Evolutionary conservation across 2,797 vertebrate species (phyloP).

Genomic region (Taeniopygia guttata): DNA sequence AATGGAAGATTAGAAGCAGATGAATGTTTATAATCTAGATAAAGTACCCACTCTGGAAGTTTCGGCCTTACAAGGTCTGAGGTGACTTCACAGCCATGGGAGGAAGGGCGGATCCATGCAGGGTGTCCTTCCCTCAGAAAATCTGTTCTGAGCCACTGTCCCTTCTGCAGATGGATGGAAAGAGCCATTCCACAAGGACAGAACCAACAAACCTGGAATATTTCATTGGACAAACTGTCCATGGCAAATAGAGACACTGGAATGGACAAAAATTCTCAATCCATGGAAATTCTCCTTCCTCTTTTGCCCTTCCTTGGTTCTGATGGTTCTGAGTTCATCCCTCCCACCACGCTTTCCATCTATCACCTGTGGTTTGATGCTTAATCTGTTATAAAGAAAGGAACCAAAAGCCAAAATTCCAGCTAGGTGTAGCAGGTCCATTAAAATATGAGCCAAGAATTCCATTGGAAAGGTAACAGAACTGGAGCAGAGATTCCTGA

Average conservation of each 20-base stretch:
- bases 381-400: background rate
- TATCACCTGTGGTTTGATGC: background rate
- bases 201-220: background rate
- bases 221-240: background rate
- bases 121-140: background rate
- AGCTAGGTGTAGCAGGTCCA: background rate
- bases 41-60: background rate
- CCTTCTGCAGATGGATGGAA: background rate
- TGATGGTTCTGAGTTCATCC: background rate
- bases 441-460: background rate
- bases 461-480: background rate
- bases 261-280: background rate
- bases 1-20: background rate
- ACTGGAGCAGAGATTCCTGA: background rate
- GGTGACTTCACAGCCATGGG: background rate
- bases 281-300: background rate
- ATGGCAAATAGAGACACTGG: background rate
- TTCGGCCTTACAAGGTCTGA: background rate
- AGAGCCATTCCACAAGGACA: background rate
- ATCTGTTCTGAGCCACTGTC: background rate
- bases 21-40: background rate
- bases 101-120: background rate
- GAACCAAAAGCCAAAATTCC: background rate
- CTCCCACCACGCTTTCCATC: background rate
- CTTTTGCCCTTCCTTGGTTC: background rate